Evolutionary conservation across 2,113 vertebrate genomes (phyloP).

Genomic region (Callithrix jacchus): DNA sequence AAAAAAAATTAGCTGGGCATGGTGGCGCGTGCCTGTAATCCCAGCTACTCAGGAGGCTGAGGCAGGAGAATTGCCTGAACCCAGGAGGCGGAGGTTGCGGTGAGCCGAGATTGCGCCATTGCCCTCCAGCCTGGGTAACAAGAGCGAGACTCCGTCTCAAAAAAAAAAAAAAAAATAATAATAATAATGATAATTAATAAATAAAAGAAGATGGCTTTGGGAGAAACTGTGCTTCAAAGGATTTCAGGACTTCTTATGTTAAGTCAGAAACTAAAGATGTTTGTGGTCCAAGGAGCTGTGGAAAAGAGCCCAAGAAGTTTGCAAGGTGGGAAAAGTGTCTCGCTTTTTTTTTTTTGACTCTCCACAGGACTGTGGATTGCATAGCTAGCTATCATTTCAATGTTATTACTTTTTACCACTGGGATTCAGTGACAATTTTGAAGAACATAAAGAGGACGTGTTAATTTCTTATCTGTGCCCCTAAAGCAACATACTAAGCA

Average conservation of each 20-base stretch:
- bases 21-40: no score
- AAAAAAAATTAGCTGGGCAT: no score
- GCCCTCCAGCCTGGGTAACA: no score
- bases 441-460: constrained; percentile 65
- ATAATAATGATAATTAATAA: background rate
- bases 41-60: no score
- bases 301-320: background rate
- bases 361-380: background rate
- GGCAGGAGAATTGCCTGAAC: no score
- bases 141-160: background rate
- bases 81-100: no score
- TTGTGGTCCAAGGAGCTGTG: background rate
- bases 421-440: constrained; percentile 69
- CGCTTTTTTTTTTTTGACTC: background rate
- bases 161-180: background rate
- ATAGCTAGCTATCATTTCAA: background rate
- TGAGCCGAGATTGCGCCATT: no score
- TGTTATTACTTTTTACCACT: constrained; percentile 64
- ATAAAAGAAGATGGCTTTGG: background rate
- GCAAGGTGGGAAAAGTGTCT: background rate
- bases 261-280: background rate
- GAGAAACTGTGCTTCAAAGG: background rate
- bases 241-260: background rate
- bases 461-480: constrained; percentile 52
- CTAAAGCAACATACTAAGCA: constrained; percentile 51